phyloP scores from a whole-genome alignment of 1,140 invertebrate genomes.

The Rhagoletis zephyria region DNA sequence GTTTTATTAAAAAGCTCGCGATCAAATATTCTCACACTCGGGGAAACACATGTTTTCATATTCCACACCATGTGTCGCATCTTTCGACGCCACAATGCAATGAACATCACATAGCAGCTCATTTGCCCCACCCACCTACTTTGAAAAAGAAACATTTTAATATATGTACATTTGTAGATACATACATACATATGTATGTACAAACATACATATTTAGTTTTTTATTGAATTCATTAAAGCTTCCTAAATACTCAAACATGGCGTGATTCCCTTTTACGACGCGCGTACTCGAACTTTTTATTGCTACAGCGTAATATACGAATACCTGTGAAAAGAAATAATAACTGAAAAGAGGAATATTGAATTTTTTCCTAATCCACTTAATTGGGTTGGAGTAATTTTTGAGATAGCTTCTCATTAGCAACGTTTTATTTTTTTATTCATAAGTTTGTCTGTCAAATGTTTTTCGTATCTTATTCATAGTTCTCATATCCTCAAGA shows the following conservation, averaged over 20 bases:
- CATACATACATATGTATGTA: not conserved
- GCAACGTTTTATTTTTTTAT: too few relatives aligned
- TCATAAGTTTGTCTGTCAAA: too few relatives aligned
- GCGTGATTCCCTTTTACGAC: not conserved
- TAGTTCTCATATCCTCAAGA: too few relatives aligned
- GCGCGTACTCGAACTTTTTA: not conserved
- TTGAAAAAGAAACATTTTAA: not conserved
- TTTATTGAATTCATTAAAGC: not conserved
- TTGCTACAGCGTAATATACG: not conserved
- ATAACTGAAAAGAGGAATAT: not conserved
- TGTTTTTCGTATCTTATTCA: too few relatives aligned
- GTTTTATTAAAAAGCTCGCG: too few relatives aligned
- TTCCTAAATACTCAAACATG: not conserved
- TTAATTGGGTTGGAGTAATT: too few relatives aligned
- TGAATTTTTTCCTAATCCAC: too few relatives aligned
- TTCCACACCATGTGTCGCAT: not conserved
- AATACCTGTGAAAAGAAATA: not conserved
- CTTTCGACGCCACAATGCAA: conserved; percentile 10
- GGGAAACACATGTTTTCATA: not conserved
- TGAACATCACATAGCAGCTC: conserved; percentile 13
- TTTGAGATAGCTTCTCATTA: too few relatives aligned
- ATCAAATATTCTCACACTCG: too few relatives aligned
- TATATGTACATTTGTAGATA: too few relatives aligned
- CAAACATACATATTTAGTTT: not conserved
- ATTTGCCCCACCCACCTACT: conserved; percentile 1